Conservation (phyloP, 2,888 invertebrate genomes). For the Drosophila austrosaltans region DNA sequence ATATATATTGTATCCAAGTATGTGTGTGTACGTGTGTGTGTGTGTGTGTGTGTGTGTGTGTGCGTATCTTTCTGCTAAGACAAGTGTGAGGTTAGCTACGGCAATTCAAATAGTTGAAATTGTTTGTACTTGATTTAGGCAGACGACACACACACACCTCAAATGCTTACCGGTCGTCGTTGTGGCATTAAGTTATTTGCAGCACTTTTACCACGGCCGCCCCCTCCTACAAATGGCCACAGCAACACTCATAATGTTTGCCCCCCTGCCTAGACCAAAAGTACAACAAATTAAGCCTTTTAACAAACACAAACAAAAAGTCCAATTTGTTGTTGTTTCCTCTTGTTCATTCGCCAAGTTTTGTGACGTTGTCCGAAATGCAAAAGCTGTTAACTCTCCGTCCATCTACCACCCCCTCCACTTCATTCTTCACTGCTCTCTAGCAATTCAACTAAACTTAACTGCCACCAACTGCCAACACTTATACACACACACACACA, state of each 20-base stretch:
- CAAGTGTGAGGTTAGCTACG: conserved; percentile 46
- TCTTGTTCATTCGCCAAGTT: conserved; percentile 51
- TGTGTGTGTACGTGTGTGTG: conserved; percentile 4
- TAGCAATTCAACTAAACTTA: conserved; percentile 3
- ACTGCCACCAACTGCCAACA: neutral
- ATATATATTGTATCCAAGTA: neutral
- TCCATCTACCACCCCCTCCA: neutral
- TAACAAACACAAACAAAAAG: conserved; percentile 77
- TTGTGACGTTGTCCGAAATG: conserved; percentile 66
- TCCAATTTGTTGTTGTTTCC: conserved; percentile 65
- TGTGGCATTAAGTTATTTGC: conserved; percentile 70
- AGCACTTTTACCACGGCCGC: conserved; percentile 51
- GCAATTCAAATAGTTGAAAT: conserved; percentile 76
- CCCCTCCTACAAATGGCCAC: neutral
- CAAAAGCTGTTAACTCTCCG: conserved; percentile 67
- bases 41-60: conserved; percentile 14
- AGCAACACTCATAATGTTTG: conserved; percentile 61
- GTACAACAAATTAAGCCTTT: conserved; percentile 78
- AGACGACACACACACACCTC: conserved; percentile 37
- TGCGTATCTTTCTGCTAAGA: conserved; percentile 35
- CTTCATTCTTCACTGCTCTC: neutral
- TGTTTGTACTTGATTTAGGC: conserved; percentile 76
- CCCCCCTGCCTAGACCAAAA: conserved; percentile 53
- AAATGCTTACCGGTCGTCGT: conserved; percentile 26
- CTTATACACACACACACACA: neutral